A percentile compares a stretch with the other conserved stretches of the same genome.
Conservation (phyloP, 2,797 vertebrate genomes). For the Benthosema pterotum region DNA sequence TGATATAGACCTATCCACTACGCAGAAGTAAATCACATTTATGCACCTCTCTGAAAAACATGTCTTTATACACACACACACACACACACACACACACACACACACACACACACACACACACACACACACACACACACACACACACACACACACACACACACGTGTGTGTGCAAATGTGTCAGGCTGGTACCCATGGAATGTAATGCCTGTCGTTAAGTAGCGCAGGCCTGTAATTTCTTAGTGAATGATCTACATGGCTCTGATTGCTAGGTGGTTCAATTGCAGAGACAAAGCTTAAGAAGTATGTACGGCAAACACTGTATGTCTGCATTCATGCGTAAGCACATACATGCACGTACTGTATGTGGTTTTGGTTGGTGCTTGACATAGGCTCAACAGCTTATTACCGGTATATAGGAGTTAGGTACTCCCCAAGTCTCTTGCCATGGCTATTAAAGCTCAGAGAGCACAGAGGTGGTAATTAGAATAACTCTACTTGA, state of each 20-base stretch:
- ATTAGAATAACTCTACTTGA: constrained; percentile 44
- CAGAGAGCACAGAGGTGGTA: constrained; percentile 31
- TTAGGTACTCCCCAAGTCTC: constrained; percentile 28
- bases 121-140: constrained; percentile 14
- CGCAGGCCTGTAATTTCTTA: constrained; percentile 33
- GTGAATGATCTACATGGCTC: constrained; percentile 25
- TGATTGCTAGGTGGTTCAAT: constrained; percentile 15
- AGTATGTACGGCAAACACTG: constrained; percentile 9
- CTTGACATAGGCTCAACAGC: constrained; percentile 26
- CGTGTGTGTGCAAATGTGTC: background rate
- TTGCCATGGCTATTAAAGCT: constrained; percentile 7
- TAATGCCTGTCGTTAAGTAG: constrained; percentile 30
- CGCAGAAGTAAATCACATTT: constrained; percentile 8
- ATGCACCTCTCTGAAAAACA: constrained; percentile 3
- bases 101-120: constrained; percentile 10
- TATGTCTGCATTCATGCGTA: background rate
- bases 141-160: constrained; percentile 3
- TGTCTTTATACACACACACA: background rate
- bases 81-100: constrained; percentile 1
- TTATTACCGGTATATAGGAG: constrained; percentile 39
- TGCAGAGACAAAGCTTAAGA: constrained; percentile 2
- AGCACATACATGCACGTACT: constrained; percentile 3
- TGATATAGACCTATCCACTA: constrained; percentile 26
- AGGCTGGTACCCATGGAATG: constrained; percentile 41
- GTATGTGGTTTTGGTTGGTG: constrained; percentile 8